Conservation (phyloP, 2,888 invertebrate genomes). For the Cataglyphis altisquamis region DNA sequence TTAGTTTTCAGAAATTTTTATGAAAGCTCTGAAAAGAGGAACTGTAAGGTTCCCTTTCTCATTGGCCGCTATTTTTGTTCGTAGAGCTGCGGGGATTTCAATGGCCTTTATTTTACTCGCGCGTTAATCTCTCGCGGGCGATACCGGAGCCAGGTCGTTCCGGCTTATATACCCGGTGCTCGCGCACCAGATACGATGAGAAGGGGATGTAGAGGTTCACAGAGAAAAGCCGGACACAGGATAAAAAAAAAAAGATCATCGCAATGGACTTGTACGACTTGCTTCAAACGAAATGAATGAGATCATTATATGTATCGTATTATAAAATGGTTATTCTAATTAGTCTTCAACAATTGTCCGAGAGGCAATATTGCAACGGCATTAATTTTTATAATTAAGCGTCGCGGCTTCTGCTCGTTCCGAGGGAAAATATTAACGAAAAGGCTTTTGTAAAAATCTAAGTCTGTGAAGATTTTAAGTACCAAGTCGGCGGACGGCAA, state of each 20-base stretch:
- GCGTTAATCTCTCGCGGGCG: conserved; percentile 79
- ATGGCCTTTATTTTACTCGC: conserved; percentile 85
- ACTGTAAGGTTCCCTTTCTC: conserved; percentile 85
- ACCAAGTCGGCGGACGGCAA: conserved; percentile 54
- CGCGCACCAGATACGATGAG: conserved; percentile 56
- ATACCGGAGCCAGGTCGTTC: conserved; percentile 60
- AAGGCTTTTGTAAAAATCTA: conserved; percentile 65
- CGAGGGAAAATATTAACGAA: conserved; percentile 64
- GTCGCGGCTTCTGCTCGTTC: conserved; percentile 57
- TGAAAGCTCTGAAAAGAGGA: conserved; percentile 85
- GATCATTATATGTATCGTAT: conserved; percentile 73
- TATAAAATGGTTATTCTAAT: conserved; percentile 80
- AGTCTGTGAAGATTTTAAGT: conserved; percentile 61
- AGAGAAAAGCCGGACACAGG: conserved; percentile 29
- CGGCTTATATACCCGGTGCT: conserved; percentile 64
- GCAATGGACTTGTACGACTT: conserved; percentile 34
- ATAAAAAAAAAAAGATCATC: background rate
- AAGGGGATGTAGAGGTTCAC: conserved; percentile 19
- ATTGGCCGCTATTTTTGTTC: conserved; percentile 86
- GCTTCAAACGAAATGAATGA: conserved; percentile 70
- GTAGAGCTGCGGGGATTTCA: conserved; percentile 80
- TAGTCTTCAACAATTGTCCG: conserved; percentile 82
- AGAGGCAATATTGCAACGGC: conserved; percentile 57
- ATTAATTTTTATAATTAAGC: conserved; percentile 84
- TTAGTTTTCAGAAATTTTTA: conserved; percentile 86